Base-by-base conservation (phyloP, 2,888 invertebrate genomes). In the Eurytoma adleriae region DNA sequence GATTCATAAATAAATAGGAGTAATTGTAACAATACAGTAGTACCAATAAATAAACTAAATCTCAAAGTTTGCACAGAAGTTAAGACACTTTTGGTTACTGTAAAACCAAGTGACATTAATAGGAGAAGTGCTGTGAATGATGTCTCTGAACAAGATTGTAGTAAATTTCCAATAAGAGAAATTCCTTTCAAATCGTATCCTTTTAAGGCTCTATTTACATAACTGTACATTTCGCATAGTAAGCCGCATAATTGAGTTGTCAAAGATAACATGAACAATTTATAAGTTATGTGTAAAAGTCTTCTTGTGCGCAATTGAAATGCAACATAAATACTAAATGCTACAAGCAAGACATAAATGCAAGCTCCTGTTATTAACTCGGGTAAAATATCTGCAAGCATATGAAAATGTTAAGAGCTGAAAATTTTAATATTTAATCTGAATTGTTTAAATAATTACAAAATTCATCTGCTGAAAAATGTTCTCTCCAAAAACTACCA, bases 391-490 rank as follows among this genome's bases (percentile, higher is more conserved):
- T 97, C 98, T 98, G 93, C 7, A 92, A 92, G 68, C 12, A 16
- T 10, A 61, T 14, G 14, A 66, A 40, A 71, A 62, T 40, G 13
- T 40, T 27, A 12, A 67, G 75, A 71, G 66, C 81, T 80, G 62
- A n/a, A 2, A 12, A 18, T 20, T 59, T 10, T 13, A 40, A 16
- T 14, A n/a, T n/a, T n/a, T n/a, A n/a, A n/a, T n/a, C n/a, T 16
- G 78, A 7, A 40, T 40, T 7, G 0, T 40, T 66, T 72, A 77
- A 77, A 87, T 79, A 92, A 96, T 95, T 92, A 97, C 98, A 97
- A 91, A 98, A 97, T 91, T 98, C 97, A 90, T 98, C 98, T 12
- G 97, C 98, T 0, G 98, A 98, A 89, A 97, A 98, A 88, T 98
- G 98, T 87, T 96, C 94, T 85, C 95, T 95, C 95, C 97, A 96